Percentiles rank a stretch among this genome's conserved stretches.
Evolutionary conservation across 2,113 vertebrate genomes (phyloP).

Genomic region (Eudyptes chrysolophus): DNA sequence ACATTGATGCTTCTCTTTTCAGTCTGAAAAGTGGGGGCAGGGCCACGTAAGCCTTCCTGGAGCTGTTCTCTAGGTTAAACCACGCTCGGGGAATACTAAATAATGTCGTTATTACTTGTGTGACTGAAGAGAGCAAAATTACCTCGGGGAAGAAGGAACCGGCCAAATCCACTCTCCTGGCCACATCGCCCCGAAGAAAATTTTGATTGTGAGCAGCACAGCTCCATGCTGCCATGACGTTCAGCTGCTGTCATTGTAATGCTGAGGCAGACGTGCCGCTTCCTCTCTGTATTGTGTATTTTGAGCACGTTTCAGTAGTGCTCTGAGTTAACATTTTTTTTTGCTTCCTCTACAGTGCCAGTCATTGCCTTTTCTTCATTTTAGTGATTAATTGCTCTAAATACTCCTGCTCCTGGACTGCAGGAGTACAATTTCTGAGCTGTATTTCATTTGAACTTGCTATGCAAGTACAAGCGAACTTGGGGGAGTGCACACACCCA

Average conservation of each 20-base stretch:
- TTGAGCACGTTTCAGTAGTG: conserved; percentile 64
- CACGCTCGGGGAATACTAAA: not conserved
- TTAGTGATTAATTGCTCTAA: conserved; percentile 78
- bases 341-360: conserved; percentile 59
- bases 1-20: not conserved
- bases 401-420: conserved; percentile 65
- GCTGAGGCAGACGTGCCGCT: not conserved
- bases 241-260: not conserved
- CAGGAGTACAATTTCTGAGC: conserved; percentile 45
- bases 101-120: not conserved
- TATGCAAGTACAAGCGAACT: conserved; percentile 49
- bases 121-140: not conserved
- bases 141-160: not conserved
- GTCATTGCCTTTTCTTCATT: conserved; percentile 69
- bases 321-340: conserved; percentile 57
- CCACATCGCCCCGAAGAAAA: not conserved
- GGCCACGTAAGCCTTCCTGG: not conserved
- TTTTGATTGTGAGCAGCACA: conserved; percentile 13
- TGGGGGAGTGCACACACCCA: conserved; percentile 65
- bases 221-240: not conserved
- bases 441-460: conserved; percentile 58
- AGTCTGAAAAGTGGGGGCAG: not conserved
- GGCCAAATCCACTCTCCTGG: not conserved
- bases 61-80: not conserved
- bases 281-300: conserved; percentile 47